phyloP scores from a whole-genome alignment of 2,888 invertebrate species.

The Plemyria rubiginata region DNA sequence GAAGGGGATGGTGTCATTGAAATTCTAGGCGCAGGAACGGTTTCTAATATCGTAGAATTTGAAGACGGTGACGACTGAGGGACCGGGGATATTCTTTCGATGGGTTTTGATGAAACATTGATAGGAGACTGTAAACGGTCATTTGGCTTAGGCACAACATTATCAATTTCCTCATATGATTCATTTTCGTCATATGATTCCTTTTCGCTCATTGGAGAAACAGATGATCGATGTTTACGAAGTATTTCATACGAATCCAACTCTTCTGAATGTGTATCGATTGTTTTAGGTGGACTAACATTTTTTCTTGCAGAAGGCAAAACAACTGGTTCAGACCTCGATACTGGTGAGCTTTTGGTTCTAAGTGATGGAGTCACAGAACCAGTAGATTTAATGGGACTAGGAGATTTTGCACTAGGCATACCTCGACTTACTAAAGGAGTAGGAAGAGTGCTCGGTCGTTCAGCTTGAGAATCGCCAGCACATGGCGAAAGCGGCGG shows the following conservation, averaged over 20 bases:
- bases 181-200: constrained; percentile 52
- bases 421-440: constrained; percentile 68
- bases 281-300: constrained; percentile 57
- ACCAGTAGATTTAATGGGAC: constrained; percentile 71
- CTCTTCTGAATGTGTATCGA: constrained; percentile 48
- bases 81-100: constrained; percentile 59
- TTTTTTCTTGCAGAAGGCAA: constrained; percentile 62
- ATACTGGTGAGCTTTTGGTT: constrained; percentile 61
- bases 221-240: constrained; percentile 54
- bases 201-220: constrained; percentile 59
- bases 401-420: constrained; percentile 72
- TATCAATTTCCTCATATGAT: constrained; percentile 48
- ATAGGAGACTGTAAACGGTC: constrained; percentile 52
- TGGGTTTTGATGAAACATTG: constrained; percentile 49
- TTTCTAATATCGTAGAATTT: constrained; percentile 49
- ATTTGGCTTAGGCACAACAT: constrained; percentile 43
- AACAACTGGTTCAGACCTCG: constrained; percentile 57
- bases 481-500: constrained; percentile 85
- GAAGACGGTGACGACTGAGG: constrained; percentile 50
- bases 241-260: constrained; percentile 53
- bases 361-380: constrained; percentile 64
- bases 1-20: constrained; percentile 72
- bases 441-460: constrained; percentile 74
- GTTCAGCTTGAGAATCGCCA: constrained; percentile 81
- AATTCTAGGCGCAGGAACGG: constrained; percentile 53